Base-by-base conservation (phyloP, 2,888 invertebrate species). In the Notodonta dromedarius region DNA sequence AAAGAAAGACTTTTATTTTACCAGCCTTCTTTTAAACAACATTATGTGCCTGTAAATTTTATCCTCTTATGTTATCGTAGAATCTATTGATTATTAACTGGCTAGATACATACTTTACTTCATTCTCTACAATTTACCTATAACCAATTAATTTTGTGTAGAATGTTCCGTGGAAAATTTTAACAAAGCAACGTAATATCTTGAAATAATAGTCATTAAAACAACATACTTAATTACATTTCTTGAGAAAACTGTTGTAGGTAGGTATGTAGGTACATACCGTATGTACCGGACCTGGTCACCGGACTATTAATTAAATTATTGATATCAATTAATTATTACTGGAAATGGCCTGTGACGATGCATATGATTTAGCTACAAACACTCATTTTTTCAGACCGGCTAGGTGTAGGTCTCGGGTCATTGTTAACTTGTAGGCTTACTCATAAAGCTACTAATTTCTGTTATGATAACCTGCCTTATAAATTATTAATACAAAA, bases 331-430 rank as follows among this genome's bases (percentile, higher is more conserved):
- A 62, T 52, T 67, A 60, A 65, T 72, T 58, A 68, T 50, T 57
- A 66, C 61, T 64, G 63, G 58, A 66, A 67, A 66, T 62, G 56
- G 54, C 46, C 54, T 57, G 39, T 63, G 57, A 56, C 70, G 63
- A 63, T 64, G 56, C 60, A 65, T 65, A 2, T 24, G 24, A 24
- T 2, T n/a, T n/a, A n/a, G n/a, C n/a, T n/a, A n/a, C n/a, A n/a
- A n/a, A n/a, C n/a, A n/a, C n/a, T n/a, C n/a, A n/a, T n/a, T n/a
- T n/a, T n/a, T n/a, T n/a, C n/a, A n/a, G n/a, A n/a, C n/a, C n/a
- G n/a, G n/a, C n/a, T n/a, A n/a, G n/a, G n/a, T n/a, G n/a, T n/a
- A n/a, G n/a, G n/a, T n/a, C n/a, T n/a, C n/a, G n/a, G n/a, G n/a
- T n/a, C n/a, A n/a, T n/a, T n/a, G n/a, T n/a, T n/a, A n/a, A n/a